Evolutionary conservation across 2,113 vertebrate species (phyloP).

Genomic region (Hippocampus mohnikei): DNA sequence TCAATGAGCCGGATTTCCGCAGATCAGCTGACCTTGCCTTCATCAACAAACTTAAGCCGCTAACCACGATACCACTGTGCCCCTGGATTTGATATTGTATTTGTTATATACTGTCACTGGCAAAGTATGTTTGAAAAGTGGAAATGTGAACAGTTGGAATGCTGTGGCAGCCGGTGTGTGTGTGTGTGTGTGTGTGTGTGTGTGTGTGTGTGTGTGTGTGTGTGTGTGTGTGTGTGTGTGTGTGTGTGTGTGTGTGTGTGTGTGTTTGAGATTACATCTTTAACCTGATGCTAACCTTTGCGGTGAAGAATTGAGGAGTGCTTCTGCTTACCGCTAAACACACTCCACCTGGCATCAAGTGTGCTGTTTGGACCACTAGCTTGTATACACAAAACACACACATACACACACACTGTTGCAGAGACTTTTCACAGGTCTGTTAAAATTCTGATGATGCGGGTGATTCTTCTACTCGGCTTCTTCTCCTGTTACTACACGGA

Average conservation of each 20-base stretch:
- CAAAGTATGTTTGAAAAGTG: not conserved
- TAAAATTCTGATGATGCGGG: conserved; percentile 33
- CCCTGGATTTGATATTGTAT: too few relatives aligned
- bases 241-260: too few relatives aligned
- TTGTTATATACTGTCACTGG: not conserved
- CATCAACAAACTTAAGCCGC: too few relatives aligned
- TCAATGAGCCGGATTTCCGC: too few relatives aligned
- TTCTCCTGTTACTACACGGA: conserved; percentile 50
- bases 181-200: too few relatives aligned
- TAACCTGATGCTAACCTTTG: conserved; percentile 1
- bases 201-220: conserved; percentile 50
- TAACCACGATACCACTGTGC: not conserved
- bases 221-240: conserved; percentile 27
- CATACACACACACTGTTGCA: too few relatives aligned
- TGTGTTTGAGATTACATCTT: not conserved
- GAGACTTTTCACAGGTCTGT: not conserved
- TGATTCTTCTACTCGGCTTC: conserved; percentile 25
- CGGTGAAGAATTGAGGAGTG: not conserved
- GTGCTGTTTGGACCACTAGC: too few relatives aligned
- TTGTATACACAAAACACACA: too few relatives aligned
- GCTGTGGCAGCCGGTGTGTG: not conserved
- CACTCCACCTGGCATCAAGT: too few relatives aligned
- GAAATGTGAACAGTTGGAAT: not conserved
- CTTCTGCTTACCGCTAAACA: conserved; percentile 53
- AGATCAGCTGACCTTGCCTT: too few relatives aligned